These are phyloP conservation scores for Elephas maximus DNA, from an alignment of 2,113 vertebrate genomes.

Conservation along the genomic window DNA sequence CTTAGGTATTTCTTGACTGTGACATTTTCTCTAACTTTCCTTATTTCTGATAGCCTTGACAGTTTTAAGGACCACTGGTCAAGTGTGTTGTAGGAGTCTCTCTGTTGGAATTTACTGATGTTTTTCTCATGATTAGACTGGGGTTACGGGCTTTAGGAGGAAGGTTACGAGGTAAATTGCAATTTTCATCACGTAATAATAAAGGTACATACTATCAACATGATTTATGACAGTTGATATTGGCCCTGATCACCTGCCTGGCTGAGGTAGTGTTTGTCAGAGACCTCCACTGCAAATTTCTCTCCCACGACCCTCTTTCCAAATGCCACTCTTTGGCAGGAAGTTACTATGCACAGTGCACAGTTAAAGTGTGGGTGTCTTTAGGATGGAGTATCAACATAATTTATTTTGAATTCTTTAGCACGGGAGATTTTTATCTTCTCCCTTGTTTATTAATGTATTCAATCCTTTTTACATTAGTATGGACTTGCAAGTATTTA, in stretches of 20 bases:
- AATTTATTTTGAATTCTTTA: background rate
- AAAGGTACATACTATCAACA: too few relatives aligned
- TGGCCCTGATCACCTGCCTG: too few relatives aligned
- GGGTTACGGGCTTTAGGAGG: too few relatives aligned
- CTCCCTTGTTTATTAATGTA: background rate
- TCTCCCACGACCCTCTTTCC: background rate
- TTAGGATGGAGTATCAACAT: background rate
- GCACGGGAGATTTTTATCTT: background rate
- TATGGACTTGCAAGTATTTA: background rate
- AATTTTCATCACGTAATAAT: too few relatives aligned
- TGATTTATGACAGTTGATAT: too few relatives aligned
- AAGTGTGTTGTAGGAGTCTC: too few relatives aligned
- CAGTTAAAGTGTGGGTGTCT: background rate
- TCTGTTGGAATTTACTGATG: too few relatives aligned
- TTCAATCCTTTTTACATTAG: background rate
- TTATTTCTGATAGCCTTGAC: too few relatives aligned
- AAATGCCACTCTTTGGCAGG: background rate
- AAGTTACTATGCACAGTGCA: background rate
- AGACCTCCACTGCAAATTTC: background rate
- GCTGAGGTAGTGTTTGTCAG: too few relatives aligned
- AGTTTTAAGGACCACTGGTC: too few relatives aligned
- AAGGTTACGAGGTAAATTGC: too few relatives aligned
- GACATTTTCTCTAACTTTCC: background rate
- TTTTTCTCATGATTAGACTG: too few relatives aligned
- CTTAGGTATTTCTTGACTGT: background rate